A percentile compares a stretch with the other conserved stretches of the same genome.
These are phyloP conservation scores for Apodemus agrarius DNA, from an alignment of 2,797 vertebrate genomes.

Conservation along the genomic window DNA sequence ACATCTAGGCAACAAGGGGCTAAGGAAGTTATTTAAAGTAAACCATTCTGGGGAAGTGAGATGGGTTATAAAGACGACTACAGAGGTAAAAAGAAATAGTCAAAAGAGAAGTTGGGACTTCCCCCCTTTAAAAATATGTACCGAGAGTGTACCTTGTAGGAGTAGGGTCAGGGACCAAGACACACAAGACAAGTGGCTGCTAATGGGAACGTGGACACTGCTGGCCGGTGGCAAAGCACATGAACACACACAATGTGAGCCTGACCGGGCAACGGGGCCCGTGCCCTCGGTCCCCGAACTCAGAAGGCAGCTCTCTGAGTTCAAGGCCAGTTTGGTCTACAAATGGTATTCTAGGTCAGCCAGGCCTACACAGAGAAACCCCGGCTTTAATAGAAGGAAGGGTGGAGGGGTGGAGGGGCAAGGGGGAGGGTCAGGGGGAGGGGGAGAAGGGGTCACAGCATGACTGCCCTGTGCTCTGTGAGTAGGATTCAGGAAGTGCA, in stretches of 20 bases:
- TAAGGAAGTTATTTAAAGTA: background rate
- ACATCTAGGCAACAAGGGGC: background rate
- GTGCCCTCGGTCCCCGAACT: no score
- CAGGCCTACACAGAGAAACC: background rate
- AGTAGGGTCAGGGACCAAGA: background rate
- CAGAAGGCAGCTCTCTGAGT: background rate
- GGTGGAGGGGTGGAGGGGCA: no score
- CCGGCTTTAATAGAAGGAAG: no score
- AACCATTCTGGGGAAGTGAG: background rate
- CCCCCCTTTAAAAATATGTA: background rate
- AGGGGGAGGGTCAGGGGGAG: no score
- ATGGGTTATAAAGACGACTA: background rate
- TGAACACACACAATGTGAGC: background rate
- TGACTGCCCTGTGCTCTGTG: background rate
- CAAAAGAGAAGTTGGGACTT: background rate
- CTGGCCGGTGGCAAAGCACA: background rate
- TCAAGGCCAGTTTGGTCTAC: background rate
- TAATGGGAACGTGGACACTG: background rate
- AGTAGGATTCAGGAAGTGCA: background rate
- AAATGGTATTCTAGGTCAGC: background rate
- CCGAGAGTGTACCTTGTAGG: background rate
- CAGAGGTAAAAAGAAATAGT: background rate
- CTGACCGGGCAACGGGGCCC: fast-evolving
- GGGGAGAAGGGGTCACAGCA: background rate
- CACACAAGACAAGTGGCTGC: background rate